A percentile compares a stretch with the other conserved stretches of the same genome.
Evolutionary conservation across 2,888 invertebrate genomes (phyloP).

Genomic region (Heliconius cydno): DNA sequence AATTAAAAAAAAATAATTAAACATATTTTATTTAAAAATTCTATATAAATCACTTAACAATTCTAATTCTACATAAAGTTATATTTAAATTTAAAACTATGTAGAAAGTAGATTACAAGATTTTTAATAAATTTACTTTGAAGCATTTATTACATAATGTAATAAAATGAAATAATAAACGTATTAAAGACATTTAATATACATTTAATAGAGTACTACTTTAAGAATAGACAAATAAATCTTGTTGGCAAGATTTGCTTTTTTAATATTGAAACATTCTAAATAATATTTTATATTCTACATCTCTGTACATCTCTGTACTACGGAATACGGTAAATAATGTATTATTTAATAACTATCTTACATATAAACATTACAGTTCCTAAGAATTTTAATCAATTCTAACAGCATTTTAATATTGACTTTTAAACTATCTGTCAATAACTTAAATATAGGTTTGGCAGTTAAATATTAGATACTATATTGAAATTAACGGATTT

Average conservation of each 20-base stretch:
- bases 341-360: slow-evolving; percentile 8
- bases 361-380: background rate
- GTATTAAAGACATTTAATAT: slow-evolving; percentile 1
- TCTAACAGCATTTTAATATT: background rate
- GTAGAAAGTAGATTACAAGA: background rate
- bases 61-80: background rate
- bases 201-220: background rate
- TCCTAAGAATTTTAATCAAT: slow-evolving; percentile 1
- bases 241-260: slow-evolving; percentile 14
- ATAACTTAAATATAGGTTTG: slow-evolving; percentile 9
- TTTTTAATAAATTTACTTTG: background rate
- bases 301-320: background rate
- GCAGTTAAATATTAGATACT: slow-evolving; percentile 7
- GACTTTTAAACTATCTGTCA: background rate
- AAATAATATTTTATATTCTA: background rate
- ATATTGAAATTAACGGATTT: background rate
- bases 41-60: slow-evolving; percentile 27
- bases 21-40: slow-evolving; percentile 24
- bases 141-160: background rate
- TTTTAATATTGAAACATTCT: background rate
- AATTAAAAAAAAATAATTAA: background rate
- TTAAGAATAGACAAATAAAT: background rate
- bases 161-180: background rate
- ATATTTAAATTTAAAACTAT: background rate
- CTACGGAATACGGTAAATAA: background rate